Evolutionary conservation across 2,888 invertebrate species (phyloP).

Genomic region (Ypsolopha sequella): DNA sequence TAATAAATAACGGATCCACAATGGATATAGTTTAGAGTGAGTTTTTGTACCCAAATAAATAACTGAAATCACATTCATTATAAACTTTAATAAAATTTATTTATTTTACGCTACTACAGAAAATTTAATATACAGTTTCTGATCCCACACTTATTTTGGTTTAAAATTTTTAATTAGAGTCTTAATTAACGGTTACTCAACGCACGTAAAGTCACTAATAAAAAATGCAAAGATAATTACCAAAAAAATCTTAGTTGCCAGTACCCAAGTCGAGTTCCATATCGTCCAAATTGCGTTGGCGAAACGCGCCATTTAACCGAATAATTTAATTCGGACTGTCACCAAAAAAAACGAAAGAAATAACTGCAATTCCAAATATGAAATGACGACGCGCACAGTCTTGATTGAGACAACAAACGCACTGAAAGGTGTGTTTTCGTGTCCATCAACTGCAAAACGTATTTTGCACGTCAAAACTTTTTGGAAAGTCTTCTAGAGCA

Average conservation of each 20-base stretch:
- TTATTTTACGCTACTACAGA: too few relatives aligned
- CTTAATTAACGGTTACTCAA: too few relatives aligned
- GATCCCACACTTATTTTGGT: too few relatives aligned
- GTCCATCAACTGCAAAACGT: neutral
- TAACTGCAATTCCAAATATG: constrained; percentile 9
- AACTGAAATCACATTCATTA: too few relatives aligned
- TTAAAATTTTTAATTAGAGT: too few relatives aligned
- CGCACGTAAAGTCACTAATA: too few relatives aligned
- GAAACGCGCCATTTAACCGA: constrained; percentile 30
- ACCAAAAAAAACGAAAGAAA: too few relatives aligned
- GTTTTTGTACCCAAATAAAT: too few relatives aligned
- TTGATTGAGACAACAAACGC: neutral
- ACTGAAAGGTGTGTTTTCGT: neutral
- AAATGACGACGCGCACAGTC: constrained; percentile 2
- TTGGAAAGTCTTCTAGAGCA: constrained; percentile 48
- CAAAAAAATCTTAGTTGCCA: constrained; percentile 55
- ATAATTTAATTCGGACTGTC: constrained; percentile 7
- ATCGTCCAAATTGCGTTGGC: constrained; percentile 35
- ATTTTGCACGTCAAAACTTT: constrained; percentile 41
- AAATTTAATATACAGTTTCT: too few relatives aligned
- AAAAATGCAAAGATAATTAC: constrained; percentile 24
- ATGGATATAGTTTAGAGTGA: too few relatives aligned
- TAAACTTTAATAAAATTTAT: too few relatives aligned
- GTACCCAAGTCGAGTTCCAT: constrained; percentile 56
- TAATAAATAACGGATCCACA: too few relatives aligned